phyloP scores from a whole-genome alignment of 2,113 vertebrate genomes.

The Dipodomys stephensi region DNA sequence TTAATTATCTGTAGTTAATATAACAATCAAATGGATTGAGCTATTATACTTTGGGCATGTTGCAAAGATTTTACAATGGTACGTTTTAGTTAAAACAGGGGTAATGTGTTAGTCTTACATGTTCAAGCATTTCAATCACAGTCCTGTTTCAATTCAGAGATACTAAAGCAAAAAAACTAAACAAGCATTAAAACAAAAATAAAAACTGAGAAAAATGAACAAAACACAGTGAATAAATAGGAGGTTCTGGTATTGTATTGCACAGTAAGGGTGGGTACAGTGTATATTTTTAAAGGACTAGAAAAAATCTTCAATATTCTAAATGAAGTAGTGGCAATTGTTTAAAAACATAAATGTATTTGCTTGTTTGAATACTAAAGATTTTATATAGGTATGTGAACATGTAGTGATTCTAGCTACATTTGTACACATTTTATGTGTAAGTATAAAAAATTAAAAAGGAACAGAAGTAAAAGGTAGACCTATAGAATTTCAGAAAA shows the following conservation, averaged over 20 bases:
- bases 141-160: neutral
- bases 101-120: too few relatives aligned
- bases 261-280: too few relatives aligned
- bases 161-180: neutral
- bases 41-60: neutral
- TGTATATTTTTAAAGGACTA: neutral
- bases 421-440: neutral
- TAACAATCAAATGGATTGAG: neutral
- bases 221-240: neutral
- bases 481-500: neutral
- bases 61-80: neutral
- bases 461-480: neutral
- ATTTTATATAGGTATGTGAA: neutral
- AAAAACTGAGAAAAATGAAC: neutral
- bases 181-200: neutral
- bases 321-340: neutral
- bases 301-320: neutral
- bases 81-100: neutral
- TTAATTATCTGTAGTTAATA: conserved; percentile 66
- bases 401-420: rapidly evolving
- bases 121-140: neutral
- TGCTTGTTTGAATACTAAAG: neutral
- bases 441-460: neutral
- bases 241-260: neutral
- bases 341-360: neutral